These are phyloP conservation scores for Sebastes schlegelii DNA, from an alignment of 2,113 vertebrate genomes.

Conservation along the genomic window DNA sequence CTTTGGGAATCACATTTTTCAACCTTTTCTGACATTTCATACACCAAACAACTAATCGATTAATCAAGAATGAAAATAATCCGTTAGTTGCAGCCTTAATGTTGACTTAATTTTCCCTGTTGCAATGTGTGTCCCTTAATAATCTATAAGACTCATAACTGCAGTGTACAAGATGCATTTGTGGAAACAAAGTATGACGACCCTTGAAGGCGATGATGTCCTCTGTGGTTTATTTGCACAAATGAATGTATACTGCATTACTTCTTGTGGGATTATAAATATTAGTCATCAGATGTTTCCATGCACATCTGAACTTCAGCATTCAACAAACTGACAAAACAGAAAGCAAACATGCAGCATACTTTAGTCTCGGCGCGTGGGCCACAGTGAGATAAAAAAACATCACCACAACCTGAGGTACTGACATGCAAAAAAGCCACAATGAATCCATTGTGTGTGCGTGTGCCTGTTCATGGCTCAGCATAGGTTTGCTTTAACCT, in stretches of 20 bases:
- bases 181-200: not conserved
- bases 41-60: too few relatives aligned
- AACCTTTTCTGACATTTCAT: too few relatives aligned
- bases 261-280: conserved; percentile 32
- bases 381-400: conserved; percentile 13
- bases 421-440: conserved; percentile 35
- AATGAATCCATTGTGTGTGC: not conserved
- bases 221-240: conserved; percentile 6
- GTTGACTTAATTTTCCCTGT: not conserved
- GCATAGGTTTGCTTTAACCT: not conserved
- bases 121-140: not conserved
- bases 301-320: conserved; percentile 21
- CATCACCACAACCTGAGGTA: conserved; percentile 9
- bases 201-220: not conserved
- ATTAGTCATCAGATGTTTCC: conserved; percentile 50
- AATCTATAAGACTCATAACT: not conserved
- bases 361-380: not conserved
- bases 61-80: too few relatives aligned
- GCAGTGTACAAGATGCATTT: not conserved
- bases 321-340: conserved; percentile 30
- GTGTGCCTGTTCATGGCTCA: not conserved
- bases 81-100: too few relatives aligned
- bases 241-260: not conserved
- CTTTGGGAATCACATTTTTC: too few relatives aligned
- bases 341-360: conserved; percentile 35